phyloP scores from a whole-genome alignment of 2,888 invertebrate species.

The Oasisia sp. region DNA sequence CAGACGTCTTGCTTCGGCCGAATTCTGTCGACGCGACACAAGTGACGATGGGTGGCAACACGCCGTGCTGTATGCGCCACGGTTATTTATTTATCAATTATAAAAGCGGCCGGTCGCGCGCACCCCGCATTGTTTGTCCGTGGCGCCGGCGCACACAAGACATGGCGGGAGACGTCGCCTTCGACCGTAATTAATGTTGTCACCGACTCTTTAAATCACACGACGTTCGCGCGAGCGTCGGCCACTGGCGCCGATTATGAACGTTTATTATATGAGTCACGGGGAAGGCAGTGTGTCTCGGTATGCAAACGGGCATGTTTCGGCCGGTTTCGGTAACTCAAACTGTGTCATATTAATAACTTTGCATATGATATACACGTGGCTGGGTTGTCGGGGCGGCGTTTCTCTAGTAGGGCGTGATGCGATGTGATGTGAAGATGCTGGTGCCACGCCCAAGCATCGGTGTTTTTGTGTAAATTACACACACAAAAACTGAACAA shows the following conservation, averaged over 20 bases:
- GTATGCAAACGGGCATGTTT: not conserved
- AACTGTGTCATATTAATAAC: not conserved
- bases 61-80: not conserved
- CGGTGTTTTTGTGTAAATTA: not conserved
- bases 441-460: not conserved
- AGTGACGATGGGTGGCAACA: not conserved
- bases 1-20: not conserved
- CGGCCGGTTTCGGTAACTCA: not conserved
- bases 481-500: not conserved
- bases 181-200: conserved; percentile 6
- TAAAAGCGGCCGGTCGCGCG: not conserved
- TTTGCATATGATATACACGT: not conserved
- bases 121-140: not conserved
- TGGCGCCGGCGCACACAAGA: not conserved
- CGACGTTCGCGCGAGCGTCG: not conserved
- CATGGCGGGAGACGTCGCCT: not conserved
- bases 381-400: not conserved
- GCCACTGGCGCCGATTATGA: not conserved
- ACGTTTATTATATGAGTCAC: not conserved
- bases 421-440: not conserved
- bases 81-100: conserved; percentile 13
- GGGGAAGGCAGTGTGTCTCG: not conserved
- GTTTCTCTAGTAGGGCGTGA: not conserved
- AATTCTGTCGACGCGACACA: not conserved
- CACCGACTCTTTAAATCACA: not conserved